These are phyloP conservation scores for Trichogramma dendrolimi DNA, from an alignment of 2,888 invertebrate genomes.

Conservation along the genomic window DNA sequence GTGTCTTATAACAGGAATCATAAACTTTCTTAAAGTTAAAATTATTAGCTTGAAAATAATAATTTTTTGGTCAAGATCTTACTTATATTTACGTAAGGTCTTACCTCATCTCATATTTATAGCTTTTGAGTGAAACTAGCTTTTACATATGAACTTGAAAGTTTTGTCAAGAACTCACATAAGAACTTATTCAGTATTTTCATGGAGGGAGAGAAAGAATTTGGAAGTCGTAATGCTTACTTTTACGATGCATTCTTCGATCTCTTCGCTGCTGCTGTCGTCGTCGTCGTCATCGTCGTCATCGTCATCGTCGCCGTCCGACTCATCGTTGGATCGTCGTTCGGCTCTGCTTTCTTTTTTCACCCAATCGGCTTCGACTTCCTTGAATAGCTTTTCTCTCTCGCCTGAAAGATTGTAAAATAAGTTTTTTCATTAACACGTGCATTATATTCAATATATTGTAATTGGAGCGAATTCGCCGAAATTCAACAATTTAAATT, in stretches of 20 bases:
- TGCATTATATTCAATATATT: background rate
- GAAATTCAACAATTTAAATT: no score
- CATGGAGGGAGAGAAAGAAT: background rate
- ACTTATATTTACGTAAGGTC: no score
- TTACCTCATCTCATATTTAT: no score
- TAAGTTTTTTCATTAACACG: background rate
- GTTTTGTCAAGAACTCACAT: background rate
- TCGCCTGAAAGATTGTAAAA: conserved; percentile 57
- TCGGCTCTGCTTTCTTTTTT: conserved; percentile 58
- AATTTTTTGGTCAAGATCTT: no score
- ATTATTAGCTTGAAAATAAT: no score
- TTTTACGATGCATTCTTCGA: conserved; percentile 75
- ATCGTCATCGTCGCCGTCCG: conserved; percentile 51
- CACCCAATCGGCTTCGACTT: conserved; percentile 73
- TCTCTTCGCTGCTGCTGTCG: conserved; percentile 54
- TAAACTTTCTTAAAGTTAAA: no score
- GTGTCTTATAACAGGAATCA: no score
- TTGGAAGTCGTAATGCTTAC: conserved; percentile 45
- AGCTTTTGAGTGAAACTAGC: no score
- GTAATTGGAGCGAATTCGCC: background rate
- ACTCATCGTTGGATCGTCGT: conserved; percentile 39
- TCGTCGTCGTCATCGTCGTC: conserved; percentile 52
- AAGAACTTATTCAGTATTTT: background rate
- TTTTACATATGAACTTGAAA: background rate
- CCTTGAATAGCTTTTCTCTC: conserved; percentile 66